These are phyloP conservation scores for Enteromius paludinosus DNA, from an alignment of 2,797 vertebrate species.

Conservation along the genomic window DNA sequence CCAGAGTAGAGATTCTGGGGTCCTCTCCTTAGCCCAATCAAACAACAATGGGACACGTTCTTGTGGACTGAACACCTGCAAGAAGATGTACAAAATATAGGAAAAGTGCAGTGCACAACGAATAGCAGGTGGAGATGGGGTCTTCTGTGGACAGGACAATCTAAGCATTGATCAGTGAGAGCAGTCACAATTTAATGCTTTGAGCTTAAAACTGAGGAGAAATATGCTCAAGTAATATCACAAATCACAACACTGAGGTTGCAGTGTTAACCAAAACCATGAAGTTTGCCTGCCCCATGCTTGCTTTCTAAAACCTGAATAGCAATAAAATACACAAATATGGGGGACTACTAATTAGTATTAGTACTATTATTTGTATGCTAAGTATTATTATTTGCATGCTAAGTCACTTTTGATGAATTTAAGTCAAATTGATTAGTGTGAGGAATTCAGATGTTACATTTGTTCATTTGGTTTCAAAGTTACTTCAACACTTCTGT, in stretches of 20 bases:
- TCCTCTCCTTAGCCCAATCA: background rate
- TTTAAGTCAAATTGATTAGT: background rate
- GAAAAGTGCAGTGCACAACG: background rate
- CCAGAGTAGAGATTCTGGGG: background rate
- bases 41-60: background rate
- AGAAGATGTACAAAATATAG: background rate
- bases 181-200: background rate
- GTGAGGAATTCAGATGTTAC: background rate
- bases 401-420: background rate
- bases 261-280: slow-evolving; percentile 3
- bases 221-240: background rate
- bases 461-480: background rate
- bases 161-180: background rate
- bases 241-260: background rate
- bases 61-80: background rate
- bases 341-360: background rate
- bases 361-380: no score
- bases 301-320: background rate
- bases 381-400: no score
- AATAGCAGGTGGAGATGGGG: background rate
- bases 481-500: background rate
- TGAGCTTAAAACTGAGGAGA: background rate
- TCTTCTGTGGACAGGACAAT: background rate
- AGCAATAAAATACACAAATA: background rate
- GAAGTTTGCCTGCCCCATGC: background rate